A percentile compares a stretch with the other conserved stretches of the same genome.
Conservation (phyloP, 2,888 invertebrate species). For the Sympetrum striolatum region DNA sequence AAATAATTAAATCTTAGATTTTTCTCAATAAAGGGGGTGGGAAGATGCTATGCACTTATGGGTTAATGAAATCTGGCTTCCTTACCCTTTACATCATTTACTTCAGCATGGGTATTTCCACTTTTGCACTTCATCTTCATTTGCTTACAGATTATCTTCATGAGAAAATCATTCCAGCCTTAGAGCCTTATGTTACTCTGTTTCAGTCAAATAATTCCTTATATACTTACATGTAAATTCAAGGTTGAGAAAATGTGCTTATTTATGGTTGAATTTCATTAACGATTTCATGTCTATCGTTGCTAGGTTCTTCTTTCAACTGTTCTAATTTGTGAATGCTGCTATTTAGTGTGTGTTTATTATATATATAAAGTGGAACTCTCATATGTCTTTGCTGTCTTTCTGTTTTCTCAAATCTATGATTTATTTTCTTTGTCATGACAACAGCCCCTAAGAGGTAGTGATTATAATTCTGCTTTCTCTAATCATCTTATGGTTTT, state of each 20-base stretch:
- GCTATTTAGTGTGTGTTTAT: neutral
- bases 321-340: constrained; percentile 3
- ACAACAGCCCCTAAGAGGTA: too few relatives aligned
- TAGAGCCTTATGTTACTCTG: neutral
- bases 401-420: too few relatives aligned
- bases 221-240: neutral
- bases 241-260: neutral
- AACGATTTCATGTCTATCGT: neutral
- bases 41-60: too few relatives aligned
- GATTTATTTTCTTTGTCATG: too few relatives aligned
- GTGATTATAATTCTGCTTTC: too few relatives aligned
- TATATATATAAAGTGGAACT: too few relatives aligned
- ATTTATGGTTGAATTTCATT: neutral
- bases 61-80: too few relatives aligned
- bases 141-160: neutral
- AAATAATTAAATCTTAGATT: too few relatives aligned
- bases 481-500: too few relatives aligned
- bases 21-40: too few relatives aligned
- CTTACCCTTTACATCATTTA: neutral
- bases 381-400: too few relatives aligned
- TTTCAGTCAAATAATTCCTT: neutral
- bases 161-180: neutral
- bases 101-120: neutral
- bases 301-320: neutral
- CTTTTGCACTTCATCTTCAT: neutral